A percentile compares a stretch with the other conserved stretches of the same genome.
phyloP scores from a whole-genome alignment of 1,140 invertebrate species.

The Heliothis subflexa region DNA sequence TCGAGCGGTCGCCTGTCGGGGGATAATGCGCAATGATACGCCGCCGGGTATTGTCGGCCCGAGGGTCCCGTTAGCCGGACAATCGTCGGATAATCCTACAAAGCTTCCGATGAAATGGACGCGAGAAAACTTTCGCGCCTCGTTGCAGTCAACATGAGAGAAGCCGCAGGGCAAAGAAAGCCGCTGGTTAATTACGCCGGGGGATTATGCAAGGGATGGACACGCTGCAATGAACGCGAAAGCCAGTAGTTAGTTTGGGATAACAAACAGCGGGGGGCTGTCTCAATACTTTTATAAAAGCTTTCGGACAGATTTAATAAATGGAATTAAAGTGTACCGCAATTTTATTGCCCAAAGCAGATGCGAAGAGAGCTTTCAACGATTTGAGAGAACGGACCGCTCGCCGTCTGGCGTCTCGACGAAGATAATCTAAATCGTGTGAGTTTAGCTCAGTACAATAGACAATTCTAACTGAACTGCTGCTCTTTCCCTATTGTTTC shows the following conservation, averaged over 20 bases:
- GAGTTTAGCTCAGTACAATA: conserved; percentile 21
- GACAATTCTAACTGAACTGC: conserved; percentile 2
- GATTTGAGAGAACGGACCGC: no score
- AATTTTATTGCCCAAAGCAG: conserved; percentile 23
- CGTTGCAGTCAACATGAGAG: conserved; percentile 77
- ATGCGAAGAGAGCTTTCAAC: neutral
- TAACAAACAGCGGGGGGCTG: conserved; percentile 77
- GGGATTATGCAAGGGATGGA: conserved; percentile 75
- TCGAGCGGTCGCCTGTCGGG: conserved; percentile 58
- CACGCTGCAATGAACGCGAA: conserved; percentile 66
- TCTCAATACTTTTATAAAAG: neutral
- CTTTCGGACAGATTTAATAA: conserved; percentile 43
- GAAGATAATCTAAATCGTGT: conserved; percentile 7
- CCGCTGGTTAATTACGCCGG: conserved; percentile 70
- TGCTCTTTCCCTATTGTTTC: conserved; percentile 14
- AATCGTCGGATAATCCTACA: conserved; percentile 81
- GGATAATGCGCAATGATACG: conserved; percentile 82
- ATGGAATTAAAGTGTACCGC: conserved; percentile 40
- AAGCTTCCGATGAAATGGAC: conserved; percentile 76
- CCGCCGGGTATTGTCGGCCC: conserved; percentile 70
- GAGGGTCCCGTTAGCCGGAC: conserved; percentile 75
- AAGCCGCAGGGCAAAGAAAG: conserved; percentile 66
- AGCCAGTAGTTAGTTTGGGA: conserved; percentile 61
- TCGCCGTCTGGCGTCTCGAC: neutral
- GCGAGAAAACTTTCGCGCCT: conserved; percentile 81